phyloP scores from a whole-genome alignment of 1,140 invertebrate species.

The Asobara japonica region DNA sequence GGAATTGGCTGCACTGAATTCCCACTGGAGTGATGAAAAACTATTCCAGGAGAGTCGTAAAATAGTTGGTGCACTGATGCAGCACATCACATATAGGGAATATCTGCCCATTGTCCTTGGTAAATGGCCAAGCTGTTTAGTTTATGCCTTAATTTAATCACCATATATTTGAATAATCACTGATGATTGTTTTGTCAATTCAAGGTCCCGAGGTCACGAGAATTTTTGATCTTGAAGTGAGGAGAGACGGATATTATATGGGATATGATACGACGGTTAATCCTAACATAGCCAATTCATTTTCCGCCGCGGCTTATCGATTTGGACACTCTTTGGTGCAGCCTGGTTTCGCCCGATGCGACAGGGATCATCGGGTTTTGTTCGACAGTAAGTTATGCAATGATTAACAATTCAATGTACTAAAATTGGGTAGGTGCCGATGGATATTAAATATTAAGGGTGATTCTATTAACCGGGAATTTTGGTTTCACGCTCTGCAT shows the following conservation, averaged over 20 bases:
- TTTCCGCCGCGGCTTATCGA: slow-evolving; percentile 93
- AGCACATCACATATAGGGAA: slow-evolving; percentile 90
- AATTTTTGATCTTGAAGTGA: slow-evolving; percentile 75
- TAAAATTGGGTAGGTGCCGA: too few species aligned
- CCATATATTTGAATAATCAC: neutral
- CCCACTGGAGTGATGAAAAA: slow-evolving; percentile 88
- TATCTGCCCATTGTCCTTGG: slow-evolving; percentile 87
- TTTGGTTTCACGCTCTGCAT: too few species aligned
- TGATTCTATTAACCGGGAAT: too few species aligned
- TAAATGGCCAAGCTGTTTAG: slow-evolving; percentile 42
- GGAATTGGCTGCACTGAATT: slow-evolving; percentile 80
- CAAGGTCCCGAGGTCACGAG: slow-evolving; percentile 75
- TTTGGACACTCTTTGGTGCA: slow-evolving; percentile 96
- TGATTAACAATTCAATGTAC: too few species aligned
- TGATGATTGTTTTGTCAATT: neutral
- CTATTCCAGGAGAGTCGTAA: slow-evolving; percentile 87
- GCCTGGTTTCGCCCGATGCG: slow-evolving; percentile 75
- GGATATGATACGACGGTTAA: slow-evolving; percentile 85
- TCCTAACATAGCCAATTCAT: slow-evolving; percentile 89
- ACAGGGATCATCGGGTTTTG: slow-evolving; percentile 72
- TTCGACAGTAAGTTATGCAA: slow-evolving; percentile 74
- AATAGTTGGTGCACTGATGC: slow-evolving; percentile 84
- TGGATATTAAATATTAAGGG: too few species aligned
- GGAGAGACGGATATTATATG: slow-evolving; percentile 72
- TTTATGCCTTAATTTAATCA: neutral